Conservation (phyloP, 2,113 vertebrate species). For the Corythoichthys intestinalis region DNA sequence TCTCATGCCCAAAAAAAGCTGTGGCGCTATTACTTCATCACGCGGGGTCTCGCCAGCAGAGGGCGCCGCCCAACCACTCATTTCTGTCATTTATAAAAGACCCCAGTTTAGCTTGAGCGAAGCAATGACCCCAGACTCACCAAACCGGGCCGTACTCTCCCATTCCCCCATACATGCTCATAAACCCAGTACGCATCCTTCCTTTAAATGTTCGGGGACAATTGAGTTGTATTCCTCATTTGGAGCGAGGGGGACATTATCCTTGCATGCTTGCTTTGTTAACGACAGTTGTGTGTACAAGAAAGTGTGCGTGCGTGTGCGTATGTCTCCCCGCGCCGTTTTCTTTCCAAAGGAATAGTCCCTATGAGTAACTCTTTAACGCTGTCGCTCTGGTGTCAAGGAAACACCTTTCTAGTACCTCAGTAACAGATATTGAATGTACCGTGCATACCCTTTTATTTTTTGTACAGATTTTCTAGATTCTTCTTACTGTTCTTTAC, state of each 20-base stretch:
- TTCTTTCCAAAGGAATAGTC: constrained; percentile 69
- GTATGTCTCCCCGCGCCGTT: constrained; percentile 20
- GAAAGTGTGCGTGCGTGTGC: constrained; percentile 7
- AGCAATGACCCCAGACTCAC: constrained; percentile 16
- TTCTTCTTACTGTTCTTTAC: constrained; percentile 66
- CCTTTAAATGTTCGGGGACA: constrained; percentile 40
- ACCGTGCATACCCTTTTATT: constrained; percentile 73
- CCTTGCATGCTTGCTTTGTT: constrained; percentile 56
- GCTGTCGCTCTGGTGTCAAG: constrained; percentile 70
- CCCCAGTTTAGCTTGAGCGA: constrained; percentile 26
- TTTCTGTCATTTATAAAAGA: not conserved
- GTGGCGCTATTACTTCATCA: not conserved
- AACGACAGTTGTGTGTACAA: constrained; percentile 30
- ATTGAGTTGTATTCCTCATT: constrained; percentile 38
- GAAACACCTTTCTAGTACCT: constrained; percentile 80
- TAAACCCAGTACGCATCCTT: constrained; percentile 44
- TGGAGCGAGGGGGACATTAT: constrained; percentile 34
- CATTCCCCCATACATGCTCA: constrained; percentile 20
- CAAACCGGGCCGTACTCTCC: constrained; percentile 22
- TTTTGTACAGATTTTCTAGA: constrained; percentile 78
- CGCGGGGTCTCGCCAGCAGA: constrained; percentile 44
- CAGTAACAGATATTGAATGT: constrained; percentile 86
- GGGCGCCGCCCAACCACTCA: constrained; percentile 35
- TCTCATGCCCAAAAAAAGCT: not conserved
- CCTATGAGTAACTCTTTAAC: constrained; percentile 69